Evolutionary conservation across 2,797 vertebrate genomes (phyloP), one percentile per base, ranked within the genome.

Genomic region (Sebastes reedi): DNA sequence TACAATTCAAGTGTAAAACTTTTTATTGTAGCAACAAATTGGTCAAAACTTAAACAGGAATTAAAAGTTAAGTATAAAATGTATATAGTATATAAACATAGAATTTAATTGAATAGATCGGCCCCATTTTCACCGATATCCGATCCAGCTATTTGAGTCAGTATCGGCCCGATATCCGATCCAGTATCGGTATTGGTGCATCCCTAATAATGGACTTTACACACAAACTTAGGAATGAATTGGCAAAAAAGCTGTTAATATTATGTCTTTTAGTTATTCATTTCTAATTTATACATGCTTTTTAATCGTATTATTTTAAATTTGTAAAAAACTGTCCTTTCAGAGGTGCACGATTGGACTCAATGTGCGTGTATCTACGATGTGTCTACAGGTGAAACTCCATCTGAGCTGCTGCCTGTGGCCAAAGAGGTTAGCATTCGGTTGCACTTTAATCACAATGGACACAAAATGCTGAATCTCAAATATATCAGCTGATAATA

Each of bases 281-380:
- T 58, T 67, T 8, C 6, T 11, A 22, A 18, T 42, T 39, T 24
- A 25, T 27, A n/a, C 3, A 46, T 72, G 24, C 13, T 22, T 54
- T 32, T 5, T 20, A 10, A 61, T 42, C 2, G 2, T 46, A 46
- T 30, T 64, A 20, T 30, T 46, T 67, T 29, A 3, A 52, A 20
- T 56, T 25, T 67, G 42, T 30, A n/a, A 16, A 29, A 50, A 54
- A 29, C 1, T 5, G 1, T 76, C 22, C 14, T 89, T 84, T 76
- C 89, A 94, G 93, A 85, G 24, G 5, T 22, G n/a, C 62, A 65
- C 9, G 72, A 67, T 24, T 55, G 46, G 72, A 80, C 7, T 58
- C 62, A 54, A 3, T 64, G 66, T 29, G 18, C 36, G 0, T 72
- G 56, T 24, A 65, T 77, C 34, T 78, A 72, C 18, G 68, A 82